Percentiles rank a stretch among this genome's conserved stretches.
Conservation (phyloP, 2,113 vertebrate genomes). For the Mobula hypostoma region DNA sequence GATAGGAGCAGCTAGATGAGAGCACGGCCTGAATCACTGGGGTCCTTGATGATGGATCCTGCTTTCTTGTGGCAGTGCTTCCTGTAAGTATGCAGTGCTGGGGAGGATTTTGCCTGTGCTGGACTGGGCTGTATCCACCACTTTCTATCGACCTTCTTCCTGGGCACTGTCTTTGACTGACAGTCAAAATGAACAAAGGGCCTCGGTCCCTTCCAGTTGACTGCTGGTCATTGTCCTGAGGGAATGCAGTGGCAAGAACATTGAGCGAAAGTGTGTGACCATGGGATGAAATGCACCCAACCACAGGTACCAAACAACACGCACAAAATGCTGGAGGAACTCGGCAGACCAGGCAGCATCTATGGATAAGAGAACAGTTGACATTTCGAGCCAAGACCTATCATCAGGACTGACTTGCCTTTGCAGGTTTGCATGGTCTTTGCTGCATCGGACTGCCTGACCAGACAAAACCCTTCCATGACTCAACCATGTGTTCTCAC, state of each 20-base stretch:
- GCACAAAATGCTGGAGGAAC: too few relatives aligned
- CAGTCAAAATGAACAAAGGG: neutral
- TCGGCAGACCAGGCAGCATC: too few relatives aligned
- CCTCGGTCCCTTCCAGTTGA: neutral
- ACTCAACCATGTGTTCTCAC: neutral
- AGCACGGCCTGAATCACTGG: too few relatives aligned
- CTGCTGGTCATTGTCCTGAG: neutral
- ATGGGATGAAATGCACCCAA: neutral
- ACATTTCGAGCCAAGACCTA: too few relatives aligned
- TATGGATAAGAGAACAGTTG: too few relatives aligned
- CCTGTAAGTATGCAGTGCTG: too few relatives aligned
- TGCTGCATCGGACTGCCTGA: neutral
- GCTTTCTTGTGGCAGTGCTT: too few relatives aligned
- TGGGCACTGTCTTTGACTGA: neutral
- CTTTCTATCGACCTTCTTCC: too few relatives aligned
- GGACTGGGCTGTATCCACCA: too few relatives aligned
- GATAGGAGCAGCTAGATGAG: too few relatives aligned
- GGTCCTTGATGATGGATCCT: too few relatives aligned
- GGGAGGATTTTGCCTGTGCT: too few relatives aligned
- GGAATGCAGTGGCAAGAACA: neutral
- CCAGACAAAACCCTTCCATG: neutral
- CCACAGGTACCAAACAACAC: neutral
- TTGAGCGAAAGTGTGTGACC: neutral
- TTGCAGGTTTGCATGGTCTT: neutral
- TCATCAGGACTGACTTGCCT: neutral